Base-by-base conservation (phyloP, 2,888 invertebrate genomes). In the Cantharis rustica region DNA sequence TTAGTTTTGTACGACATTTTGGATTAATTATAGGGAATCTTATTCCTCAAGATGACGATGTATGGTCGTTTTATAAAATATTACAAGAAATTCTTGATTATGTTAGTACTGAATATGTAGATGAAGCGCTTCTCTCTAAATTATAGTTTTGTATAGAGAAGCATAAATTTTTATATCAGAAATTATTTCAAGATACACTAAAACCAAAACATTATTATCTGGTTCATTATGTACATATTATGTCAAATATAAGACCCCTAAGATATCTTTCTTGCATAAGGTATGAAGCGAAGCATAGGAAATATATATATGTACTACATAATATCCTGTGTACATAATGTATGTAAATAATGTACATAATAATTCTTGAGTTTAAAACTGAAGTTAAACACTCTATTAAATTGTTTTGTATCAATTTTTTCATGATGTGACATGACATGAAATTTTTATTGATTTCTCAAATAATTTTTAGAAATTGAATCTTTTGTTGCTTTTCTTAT, bases 141-240 rank as follows among this genome's bases (percentile, higher is more conserved):
- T 62, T 77, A 71, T 26, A 78, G 16, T 70, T 62, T 17, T 72
- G 76, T 72, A 76, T 78, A 10, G 68, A 76, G 75, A 78, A 72
- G 5, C 81, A 80, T 68, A 74, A 80, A 69, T 47, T 2, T 11
- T 69, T 75, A 16, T 83, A 78, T 71, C 16, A 77, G 26, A 2
- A 1, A 2, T 68, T 83, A 17, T 82, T 78, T 73, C 75, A 80
- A 31, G 81, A 83, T 73, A 80, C 79, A 0, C 61, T 84, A 7
- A 83, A 83, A 75, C 83, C 82, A 4, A 83, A 83, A 69, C 73
- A 75, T 69, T 82, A 84, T 69, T 79, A 75, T 72, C 75, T 83
- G 69, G 75, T 73, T 2, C 83, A 84, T 66, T 83, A 84, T 75
- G 79, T 81, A 10, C 73, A 26, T 20, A 71, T 83, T 11, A 81